A percentile compares a stretch with the other conserved stretches of the same genome.
phyloP scores from a whole-genome alignment of 2,113 vertebrate genomes.

The Vombatus ursinus region DNA sequence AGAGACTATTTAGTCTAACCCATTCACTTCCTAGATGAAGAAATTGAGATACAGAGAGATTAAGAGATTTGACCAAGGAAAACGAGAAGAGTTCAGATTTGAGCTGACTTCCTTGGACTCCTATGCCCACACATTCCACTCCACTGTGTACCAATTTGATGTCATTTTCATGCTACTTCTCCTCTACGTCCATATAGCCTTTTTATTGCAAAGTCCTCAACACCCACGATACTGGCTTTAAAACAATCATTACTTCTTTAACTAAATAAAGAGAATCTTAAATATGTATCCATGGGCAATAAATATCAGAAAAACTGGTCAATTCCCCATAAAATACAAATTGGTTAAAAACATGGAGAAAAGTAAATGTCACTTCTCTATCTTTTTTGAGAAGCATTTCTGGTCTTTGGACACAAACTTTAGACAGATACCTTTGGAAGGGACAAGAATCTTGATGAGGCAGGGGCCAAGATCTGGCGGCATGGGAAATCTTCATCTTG shows the following conservation, averaged over 20 bases:
- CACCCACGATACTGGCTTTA: not conserved
- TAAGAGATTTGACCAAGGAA: not conserved
- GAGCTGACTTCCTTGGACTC: not conserved
- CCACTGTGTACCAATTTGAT: not conserved
- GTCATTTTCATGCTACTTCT: not conserved
- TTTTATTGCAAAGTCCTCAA: not conserved
- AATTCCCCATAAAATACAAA: not conserved
- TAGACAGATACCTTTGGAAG: not conserved
- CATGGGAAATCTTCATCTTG: not conserved
- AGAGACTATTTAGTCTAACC: not conserved
- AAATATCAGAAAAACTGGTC: not conserved
- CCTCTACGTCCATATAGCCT: not conserved
- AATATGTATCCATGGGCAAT: not conserved
- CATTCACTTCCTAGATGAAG: not conserved
- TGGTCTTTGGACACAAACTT: not conserved
- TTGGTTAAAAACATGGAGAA: not conserved
- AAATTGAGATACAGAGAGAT: not conserved
- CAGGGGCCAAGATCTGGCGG: not conserved
- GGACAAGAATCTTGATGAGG: not conserved
- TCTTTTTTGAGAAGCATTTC: not conserved
- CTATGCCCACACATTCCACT: not conserved
- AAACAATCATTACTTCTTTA: not conserved
- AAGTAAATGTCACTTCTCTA: not conserved
- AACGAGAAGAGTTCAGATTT: not conserved
- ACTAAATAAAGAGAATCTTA: not conserved